Percentiles rank a stretch among this genome's conserved stretches.
Conservation (phyloP, 2,797 vertebrate genomes). For the Diceros bicornis region DNA sequence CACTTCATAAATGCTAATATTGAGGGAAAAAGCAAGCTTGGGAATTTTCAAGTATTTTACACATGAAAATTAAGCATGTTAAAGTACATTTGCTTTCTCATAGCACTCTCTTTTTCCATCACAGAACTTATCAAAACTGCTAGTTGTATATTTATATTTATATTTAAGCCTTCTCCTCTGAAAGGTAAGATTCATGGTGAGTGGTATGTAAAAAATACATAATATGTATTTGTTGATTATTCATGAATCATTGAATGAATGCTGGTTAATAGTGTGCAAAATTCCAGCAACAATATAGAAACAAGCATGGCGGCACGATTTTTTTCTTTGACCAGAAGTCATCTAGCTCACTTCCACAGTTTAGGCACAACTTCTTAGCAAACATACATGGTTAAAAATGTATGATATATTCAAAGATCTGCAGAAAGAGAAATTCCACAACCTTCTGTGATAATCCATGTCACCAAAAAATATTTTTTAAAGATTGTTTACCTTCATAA, state of each 20-base stretch:
- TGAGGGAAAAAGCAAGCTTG: neutral
- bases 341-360: neutral
- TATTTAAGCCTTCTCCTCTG: neutral
- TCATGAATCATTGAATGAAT: neutral
- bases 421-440: neutral
- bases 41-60: neutral
- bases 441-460: neutral
- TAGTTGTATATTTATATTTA: neutral
- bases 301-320: neutral
- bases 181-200: neutral
- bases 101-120: neutral
- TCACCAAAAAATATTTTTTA: neutral
- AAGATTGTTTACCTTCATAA: neutral
- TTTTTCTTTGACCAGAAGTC: neutral
- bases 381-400: neutral
- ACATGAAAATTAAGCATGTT: conserved; percentile 7
- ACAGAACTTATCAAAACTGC: neutral
- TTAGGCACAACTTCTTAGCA: neutral
- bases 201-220: neutral
- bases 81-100: neutral
- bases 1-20: conserved; percentile 32
- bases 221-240: neutral
- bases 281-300: neutral
- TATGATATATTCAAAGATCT: conserved; percentile 2
- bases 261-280: neutral